Base-by-base conservation (phyloP, 2,113 vertebrate species). In the Rhea americana region DNA sequence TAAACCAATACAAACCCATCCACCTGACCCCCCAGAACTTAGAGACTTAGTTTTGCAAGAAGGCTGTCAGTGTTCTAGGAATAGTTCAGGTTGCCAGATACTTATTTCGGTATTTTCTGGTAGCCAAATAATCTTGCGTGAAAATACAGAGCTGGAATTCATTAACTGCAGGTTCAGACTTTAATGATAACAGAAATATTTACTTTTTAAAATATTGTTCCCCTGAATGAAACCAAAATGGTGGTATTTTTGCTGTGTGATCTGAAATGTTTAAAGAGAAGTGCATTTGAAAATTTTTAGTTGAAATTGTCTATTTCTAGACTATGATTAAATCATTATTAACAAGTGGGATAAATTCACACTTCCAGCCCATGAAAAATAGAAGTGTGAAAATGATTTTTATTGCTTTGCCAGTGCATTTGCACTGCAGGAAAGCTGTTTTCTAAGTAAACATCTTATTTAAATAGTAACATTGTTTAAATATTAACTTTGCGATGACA, bases 381-480 rank as follows among this genome's bases (percentile, higher is more conserved):
- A 71, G 30, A 84, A 71, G 75, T 71, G 72, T 93, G 87, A 92
- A 94, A 78, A 35, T 73, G 2, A 13, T 79, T 68, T 32, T 32
- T 66, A 61, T 77, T 87, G 35, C 30, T 92, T 91, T 84, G 65
- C 22, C 16, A 50, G 48, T 79, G 58, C 24, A n/a, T 91, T 70
- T 76, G 65, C 63, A 50, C 45, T 66, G 63, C 39, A 67, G 56
- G 50, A 85, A 61, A 90, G 51, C 65, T 55, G 14, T 68, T 87
- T 93, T 51, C 43, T 37, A 35, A 77, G 37, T 87, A 87, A 79
- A 48, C 2, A 8, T 24, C 43, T 79, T 62, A 76, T 76, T 88
- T 90, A 94, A 96, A 91, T 47, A 55, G 78, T 93, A 73, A 82
- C 7, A 0, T 85, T 85, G 63, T 75, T 93, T 93, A 95, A 95